Base-by-base conservation (phyloP, 2,113 vertebrate genomes). In the Mungos mungo region DNA sequence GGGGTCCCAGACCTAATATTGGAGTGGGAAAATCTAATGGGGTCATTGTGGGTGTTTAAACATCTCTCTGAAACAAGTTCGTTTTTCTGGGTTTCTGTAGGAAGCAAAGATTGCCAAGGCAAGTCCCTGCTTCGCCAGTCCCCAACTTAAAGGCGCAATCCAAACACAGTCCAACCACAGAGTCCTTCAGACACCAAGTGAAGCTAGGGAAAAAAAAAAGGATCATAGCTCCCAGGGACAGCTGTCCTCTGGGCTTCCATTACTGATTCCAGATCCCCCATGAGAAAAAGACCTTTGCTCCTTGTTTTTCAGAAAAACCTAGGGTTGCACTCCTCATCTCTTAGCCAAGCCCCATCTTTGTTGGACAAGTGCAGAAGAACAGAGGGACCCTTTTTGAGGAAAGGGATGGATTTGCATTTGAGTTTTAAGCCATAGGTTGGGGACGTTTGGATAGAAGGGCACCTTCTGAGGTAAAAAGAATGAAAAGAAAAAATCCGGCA, bases 111-210 rank as follows among this genome's bases (percentile, higher is more conserved):
- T 83, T 69, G 57, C 38, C 33, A 71, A 33, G 41, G 33, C 60
- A 89, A 76, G 57, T 83, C 54, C 82, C 29, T 76, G n/a, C 54
- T 86, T 96, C 95, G 60, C 47, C 88, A 92, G 60, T 92, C 38
- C 38, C 93, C n/a, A 89, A 25, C 52, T 96, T 93, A 94, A 93
- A 96, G 86, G 82, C 96, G 10, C 33, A 90, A 95, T 95, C 33
- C 90, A 89, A 81, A 96, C 45, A 95, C 45, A 95, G 25, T 33
- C 18, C 14, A 76, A 88, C 45, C 16, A 6, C 16, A 7, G 50
- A 86, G 50, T 25, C 35, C 76, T 97, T 97, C 95, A 69, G 66
- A 95, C 18, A 38, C 54, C 60, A 38, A 71, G 35, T 88, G 77
- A 89, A 91, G 68, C 85, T 57, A 21, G 68, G 79, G 6, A 13